A percentile compares a stretch with the other conserved stretches of the same genome.
These are phyloP conservation scores for Dryobates pubescens DNA, from an alignment of 2,797 vertebrate genomes.

Conservation along the genomic window DNA sequence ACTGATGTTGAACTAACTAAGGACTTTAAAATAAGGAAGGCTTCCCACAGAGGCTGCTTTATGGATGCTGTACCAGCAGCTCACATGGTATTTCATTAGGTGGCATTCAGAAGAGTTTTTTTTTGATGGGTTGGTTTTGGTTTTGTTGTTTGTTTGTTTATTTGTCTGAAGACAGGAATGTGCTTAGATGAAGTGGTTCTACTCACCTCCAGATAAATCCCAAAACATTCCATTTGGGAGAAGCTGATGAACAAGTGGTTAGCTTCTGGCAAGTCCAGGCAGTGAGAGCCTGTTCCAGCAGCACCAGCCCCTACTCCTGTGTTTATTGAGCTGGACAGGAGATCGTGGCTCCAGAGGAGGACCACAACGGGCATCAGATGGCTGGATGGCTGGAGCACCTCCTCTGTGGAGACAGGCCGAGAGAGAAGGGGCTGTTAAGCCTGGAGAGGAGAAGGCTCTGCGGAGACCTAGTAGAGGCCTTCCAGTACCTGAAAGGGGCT, in stretches of 20 bases:
- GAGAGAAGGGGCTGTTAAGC: too few relatives aligned
- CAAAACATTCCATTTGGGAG: background rate
- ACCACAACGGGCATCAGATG: too few relatives aligned
- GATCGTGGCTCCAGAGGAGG: background rate
- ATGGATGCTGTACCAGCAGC: background rate
- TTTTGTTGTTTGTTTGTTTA: background rate
- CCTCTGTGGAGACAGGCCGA: too few relatives aligned
- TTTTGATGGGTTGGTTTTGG: background rate
- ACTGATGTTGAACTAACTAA: background rate
- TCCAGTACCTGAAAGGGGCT: too few relatives aligned
- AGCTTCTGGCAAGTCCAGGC: background rate
- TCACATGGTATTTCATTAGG: background rate
- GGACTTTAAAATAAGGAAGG: background rate
- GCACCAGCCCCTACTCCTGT: fast-evolving
- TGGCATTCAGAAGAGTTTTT: background rate
- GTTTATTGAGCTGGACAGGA: background rate
- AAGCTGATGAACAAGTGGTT: background rate
- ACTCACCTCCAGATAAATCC: background rate
- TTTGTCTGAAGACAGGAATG: background rate
- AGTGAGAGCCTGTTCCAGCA: background rate
- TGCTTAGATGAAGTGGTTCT: background rate
- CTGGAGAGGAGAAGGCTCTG: too few relatives aligned
- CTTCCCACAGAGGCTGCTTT: background rate
- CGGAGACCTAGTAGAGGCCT: too few relatives aligned
- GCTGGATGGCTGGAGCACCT: too few relatives aligned